A percentile compares a stretch with the other conserved stretches of the same genome.
phyloP scores from a whole-genome alignment of 2,797 vertebrate genomes.

The Onychomys torridus region DNA sequence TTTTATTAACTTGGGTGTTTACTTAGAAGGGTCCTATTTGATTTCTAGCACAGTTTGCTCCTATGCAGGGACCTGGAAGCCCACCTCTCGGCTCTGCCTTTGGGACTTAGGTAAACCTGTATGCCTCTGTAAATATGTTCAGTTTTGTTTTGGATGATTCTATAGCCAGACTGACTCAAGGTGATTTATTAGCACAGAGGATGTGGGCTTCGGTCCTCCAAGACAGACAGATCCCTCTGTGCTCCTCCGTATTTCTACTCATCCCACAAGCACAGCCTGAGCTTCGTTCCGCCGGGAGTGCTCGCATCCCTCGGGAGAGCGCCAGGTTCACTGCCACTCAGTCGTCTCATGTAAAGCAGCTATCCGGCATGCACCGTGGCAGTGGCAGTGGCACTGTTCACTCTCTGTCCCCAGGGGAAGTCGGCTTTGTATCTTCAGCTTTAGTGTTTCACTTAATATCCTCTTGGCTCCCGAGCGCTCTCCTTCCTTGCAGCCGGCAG shows the following conservation, averaged over 20 bases:
- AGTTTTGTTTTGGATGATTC: slow-evolving; percentile 70
- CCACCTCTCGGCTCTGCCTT: slow-evolving; percentile 58
- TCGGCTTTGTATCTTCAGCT: slow-evolving; percentile 84
- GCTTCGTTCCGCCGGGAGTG: slow-evolving; percentile 82
- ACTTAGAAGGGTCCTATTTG: slow-evolving; percentile 15
- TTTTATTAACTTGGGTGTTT: slow-evolving; percentile 51
- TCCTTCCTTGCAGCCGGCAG: slow-evolving; percentile 81
- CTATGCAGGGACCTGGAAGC: slow-evolving; percentile 46
- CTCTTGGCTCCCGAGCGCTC: slow-evolving; percentile 81
- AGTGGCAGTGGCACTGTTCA: slow-evolving; percentile 64
- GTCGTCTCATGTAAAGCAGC: slow-evolving; percentile 82
- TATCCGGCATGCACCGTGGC: slow-evolving; percentile 72
- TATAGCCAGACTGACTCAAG: slow-evolving; percentile 67
- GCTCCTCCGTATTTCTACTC: slow-evolving; percentile 84
- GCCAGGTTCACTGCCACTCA: slow-evolving; percentile 77
- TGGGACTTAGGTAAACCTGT: slow-evolving; percentile 70
- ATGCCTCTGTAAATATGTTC: slow-evolving; percentile 60
- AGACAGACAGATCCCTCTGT: slow-evolving; percentile 84
- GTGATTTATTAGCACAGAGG: slow-evolving; percentile 84
- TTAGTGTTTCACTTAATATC: slow-evolving; percentile 86
- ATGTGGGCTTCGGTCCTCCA: slow-evolving; percentile 84
- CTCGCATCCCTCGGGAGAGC: slow-evolving; percentile 84
- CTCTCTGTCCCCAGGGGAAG: slow-evolving; percentile 84
- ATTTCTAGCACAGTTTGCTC: slow-evolving; percentile 58
- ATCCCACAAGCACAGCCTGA: slow-evolving; percentile 83